phyloP scores from a whole-genome alignment of 2,113 vertebrate genomes.

The Triplophysa tibetana region DNA sequence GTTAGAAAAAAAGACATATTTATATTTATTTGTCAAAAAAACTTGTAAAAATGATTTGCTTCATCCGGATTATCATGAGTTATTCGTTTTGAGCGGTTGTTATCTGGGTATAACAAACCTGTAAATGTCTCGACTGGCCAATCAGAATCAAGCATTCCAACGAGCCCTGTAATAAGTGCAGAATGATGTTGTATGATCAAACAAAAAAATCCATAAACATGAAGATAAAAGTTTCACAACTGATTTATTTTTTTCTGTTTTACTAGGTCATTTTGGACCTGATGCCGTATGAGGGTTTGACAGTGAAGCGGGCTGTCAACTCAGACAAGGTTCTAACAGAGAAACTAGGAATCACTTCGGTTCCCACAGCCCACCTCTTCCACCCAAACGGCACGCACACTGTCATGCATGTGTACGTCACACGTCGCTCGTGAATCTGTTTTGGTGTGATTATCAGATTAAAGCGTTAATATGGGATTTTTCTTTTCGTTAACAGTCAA shows the following conservation, averaged over 20 bases:
- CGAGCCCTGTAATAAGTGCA: too few species aligned
- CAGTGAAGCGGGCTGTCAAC: conserved; percentile 76
- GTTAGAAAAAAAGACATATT: too few species aligned
- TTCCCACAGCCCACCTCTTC: conserved; percentile 84
- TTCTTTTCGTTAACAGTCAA: conserved; percentile 68
- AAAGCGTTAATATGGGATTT: not conserved
- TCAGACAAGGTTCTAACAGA: conserved; percentile 77
- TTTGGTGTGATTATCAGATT: not conserved
- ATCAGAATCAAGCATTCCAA: too few species aligned
- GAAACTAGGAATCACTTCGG: conserved; percentile 72
- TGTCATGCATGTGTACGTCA: conserved; percentile 78
- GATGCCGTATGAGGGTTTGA: conserved; percentile 79
- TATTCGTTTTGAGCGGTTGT: too few species aligned
- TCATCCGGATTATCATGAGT: too few species aligned
- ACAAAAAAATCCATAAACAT: too few species aligned
- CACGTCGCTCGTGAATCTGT: not conserved
- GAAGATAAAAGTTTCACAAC: not conserved
- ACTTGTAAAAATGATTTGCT: too few species aligned
- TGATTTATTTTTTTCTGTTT: not conserved
- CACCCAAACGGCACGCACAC: conserved; percentile 83
- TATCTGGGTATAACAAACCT: too few species aligned
- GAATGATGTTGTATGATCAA: too few species aligned
- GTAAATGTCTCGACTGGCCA: too few species aligned
- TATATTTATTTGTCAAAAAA: too few species aligned
- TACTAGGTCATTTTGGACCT: conserved; percentile 88